Percentiles rank a stretch among this genome's conserved stretches.
Evolutionary conservation across 2,797 vertebrate species (phyloP).

Genomic region (Bradypodion pumilum): DNA sequence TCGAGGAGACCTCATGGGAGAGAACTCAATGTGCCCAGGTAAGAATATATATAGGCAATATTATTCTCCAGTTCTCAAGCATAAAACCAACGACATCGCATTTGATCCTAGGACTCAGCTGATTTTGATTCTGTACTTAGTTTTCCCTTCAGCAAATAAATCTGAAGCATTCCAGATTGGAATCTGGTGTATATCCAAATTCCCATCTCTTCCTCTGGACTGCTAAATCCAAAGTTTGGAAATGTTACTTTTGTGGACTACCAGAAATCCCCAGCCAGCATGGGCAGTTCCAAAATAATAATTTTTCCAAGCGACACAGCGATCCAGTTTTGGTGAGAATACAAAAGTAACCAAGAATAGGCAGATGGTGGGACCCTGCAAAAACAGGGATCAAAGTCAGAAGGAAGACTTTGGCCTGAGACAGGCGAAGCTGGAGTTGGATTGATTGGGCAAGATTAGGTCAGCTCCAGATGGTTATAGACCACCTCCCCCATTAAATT

Average conservation of each 20-base stretch:
- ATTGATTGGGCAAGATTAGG: background rate
- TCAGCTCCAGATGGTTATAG: background rate
- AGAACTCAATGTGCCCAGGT: constrained; percentile 93
- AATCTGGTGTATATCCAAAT: background rate
- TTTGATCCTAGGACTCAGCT: no score
- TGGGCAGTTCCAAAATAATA: no score
- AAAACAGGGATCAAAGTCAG: background rate
- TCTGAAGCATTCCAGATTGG: background rate
- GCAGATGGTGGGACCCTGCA: background rate
- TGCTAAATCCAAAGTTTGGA: background rate
- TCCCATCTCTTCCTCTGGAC: background rate
- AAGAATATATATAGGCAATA: constrained; percentile 50
- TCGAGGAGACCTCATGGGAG: constrained; percentile 87
- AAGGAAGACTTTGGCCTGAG: background rate
- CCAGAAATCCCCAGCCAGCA: background rate
- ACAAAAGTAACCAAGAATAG: background rate
- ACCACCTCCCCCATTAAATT: background rate
- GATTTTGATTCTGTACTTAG: no score
- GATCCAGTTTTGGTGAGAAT: background rate
- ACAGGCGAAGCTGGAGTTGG: background rate
- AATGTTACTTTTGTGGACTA: background rate
- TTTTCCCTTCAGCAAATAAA: background rate
- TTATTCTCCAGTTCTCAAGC: background rate
- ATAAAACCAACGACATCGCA: no score
- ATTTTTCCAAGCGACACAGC: no score